These are phyloP conservation scores for Trachemys scripta DNA, from an alignment of 2,113 vertebrate species.

Conservation along the genomic window DNA sequence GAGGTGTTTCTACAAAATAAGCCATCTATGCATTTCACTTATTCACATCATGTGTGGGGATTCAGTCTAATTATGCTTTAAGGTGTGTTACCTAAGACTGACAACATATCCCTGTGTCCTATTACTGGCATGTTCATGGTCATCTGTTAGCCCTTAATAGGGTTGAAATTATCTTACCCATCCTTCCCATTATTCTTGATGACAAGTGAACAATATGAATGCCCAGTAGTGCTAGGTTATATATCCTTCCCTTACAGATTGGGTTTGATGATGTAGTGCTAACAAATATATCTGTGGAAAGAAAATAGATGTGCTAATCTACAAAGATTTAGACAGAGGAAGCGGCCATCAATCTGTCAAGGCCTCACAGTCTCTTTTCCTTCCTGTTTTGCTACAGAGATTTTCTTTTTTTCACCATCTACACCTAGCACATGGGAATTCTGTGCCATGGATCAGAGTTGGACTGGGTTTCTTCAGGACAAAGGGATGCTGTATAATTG, in stretches of 20 bases:
- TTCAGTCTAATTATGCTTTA: background rate
- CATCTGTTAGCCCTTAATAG: background rate
- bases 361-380: constrained; percentile 41
- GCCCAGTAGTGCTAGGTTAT: constrained; percentile 63
- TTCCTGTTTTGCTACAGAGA: background rate
- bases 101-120: constrained; percentile 5
- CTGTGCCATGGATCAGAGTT: background rate
- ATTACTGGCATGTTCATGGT: constrained; percentile 10
- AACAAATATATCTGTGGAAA: constrained; percentile 65
- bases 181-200: constrained; percentile 63
- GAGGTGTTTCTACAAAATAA: background rate
- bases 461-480: background rate
- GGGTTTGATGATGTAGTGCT: constrained; percentile 63
- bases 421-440: background rate
- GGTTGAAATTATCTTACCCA: constrained; percentile 54
- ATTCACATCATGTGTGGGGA: background rate
- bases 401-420: constrained; percentile 14
- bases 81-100: background rate
- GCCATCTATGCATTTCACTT: background rate
- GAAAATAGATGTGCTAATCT: constrained; percentile 71
- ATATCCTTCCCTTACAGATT: constrained; percentile 63
- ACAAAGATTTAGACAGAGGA: constrained; percentile 69
- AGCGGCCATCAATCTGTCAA: constrained; percentile 70
- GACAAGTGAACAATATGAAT: constrained; percentile 56
- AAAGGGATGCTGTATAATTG: background rate